These are phyloP conservation scores for Corythornis vintsioides DNA, from an alignment of 2,113 vertebrate genomes.

Conservation along the genomic window DNA sequence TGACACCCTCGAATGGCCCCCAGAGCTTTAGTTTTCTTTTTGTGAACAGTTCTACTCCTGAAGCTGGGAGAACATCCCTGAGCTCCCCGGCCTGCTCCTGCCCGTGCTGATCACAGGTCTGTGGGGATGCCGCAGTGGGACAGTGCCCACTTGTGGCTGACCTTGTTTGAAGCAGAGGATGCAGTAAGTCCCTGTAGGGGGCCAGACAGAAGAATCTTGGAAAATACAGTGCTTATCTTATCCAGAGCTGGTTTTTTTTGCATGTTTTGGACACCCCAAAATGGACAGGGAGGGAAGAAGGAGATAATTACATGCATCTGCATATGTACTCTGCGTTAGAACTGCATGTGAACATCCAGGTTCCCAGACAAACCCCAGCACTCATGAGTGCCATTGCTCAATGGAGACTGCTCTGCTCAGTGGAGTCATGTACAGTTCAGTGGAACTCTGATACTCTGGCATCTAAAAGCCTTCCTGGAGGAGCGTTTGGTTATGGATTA, in stretches of 20 bases:
- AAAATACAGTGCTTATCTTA: background rate
- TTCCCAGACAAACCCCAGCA: fast-evolving
- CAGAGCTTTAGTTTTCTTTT: background rate
- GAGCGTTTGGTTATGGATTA: background rate
- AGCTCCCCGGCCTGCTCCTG: background rate
- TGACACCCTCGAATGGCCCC: background rate
- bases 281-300: background rate
- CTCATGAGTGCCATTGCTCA: too few species aligned
- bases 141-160: conserved; percentile 37
- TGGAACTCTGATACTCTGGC: background rate
- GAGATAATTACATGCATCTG: background rate
- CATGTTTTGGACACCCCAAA: background rate
- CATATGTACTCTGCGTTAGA: fast-evolving
- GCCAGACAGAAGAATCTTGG: background rate
- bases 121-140: background rate
- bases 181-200: background rate
- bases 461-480: background rate
- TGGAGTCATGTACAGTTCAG: background rate
- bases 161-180: background rate
- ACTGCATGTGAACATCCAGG: fast-evolving
- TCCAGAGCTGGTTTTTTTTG: background rate
- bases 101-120: fast-evolving
- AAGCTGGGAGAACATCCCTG: fast-evolving
- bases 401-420: background rate
- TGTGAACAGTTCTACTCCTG: background rate